These are phyloP conservation scores for Leptocoma aspasia DNA, from an alignment of 2,113 vertebrate genomes.

Conservation along the genomic window DNA sequence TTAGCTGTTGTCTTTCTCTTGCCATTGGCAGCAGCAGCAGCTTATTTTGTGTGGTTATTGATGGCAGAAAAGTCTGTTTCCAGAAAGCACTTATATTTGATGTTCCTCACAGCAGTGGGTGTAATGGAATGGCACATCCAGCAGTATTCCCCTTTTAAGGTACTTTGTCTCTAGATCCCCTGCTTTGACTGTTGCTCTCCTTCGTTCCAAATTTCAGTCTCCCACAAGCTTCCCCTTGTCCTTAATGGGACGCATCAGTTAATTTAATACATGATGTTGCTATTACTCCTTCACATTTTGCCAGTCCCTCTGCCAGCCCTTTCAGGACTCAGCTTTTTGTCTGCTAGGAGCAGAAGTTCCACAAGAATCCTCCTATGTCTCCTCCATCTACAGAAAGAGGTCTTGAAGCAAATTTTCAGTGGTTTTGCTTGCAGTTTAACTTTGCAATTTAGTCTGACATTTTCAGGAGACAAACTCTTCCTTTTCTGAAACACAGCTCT, in stretches of 20 bases:
- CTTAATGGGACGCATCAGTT: neutral
- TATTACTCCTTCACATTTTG: neutral
- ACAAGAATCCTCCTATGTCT: neutral
- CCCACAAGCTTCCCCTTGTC: neutral
- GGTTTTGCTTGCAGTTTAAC: neutral
- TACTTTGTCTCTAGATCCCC: neutral
- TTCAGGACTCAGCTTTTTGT: neutral
- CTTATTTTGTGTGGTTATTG: neutral
- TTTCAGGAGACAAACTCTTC: neutral
- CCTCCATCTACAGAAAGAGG: neutral
- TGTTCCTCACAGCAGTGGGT: neutral
- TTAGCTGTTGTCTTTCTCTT: conserved; percentile 18
- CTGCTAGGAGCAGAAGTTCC: neutral
- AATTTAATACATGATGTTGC: neutral
- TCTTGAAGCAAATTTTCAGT: neutral
- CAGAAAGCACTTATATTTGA: neutral
- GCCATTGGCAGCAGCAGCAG: neutral
- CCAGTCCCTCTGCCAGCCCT: neutral
- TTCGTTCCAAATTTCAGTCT: neutral
- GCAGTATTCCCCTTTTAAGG: neutral
- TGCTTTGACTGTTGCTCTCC: neutral
- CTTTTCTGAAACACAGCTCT: neutral
- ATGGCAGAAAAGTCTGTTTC: neutral
- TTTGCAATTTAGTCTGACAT: neutral
- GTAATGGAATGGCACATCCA: neutral